Evolutionary conservation across 53 echinoderm and acorn worm genomes (phyloP).

Genomic region (Crossaster papposus): DNA sequence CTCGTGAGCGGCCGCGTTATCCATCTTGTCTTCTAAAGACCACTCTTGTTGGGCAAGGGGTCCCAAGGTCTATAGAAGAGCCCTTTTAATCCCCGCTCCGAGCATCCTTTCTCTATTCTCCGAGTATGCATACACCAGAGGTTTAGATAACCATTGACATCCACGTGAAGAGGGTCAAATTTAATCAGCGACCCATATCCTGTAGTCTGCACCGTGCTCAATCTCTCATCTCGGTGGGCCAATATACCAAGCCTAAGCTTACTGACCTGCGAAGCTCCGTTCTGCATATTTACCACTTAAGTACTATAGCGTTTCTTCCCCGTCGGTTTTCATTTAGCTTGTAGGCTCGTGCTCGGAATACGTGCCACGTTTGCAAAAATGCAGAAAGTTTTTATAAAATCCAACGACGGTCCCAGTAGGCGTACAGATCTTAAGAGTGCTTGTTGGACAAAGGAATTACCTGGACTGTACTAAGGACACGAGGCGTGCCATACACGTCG

Average conservation of each 20-base stretch:
- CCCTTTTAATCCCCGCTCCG: conserved; percentile 23
- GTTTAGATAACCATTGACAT: conserved; percentile 49
- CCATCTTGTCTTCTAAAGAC: neutral
- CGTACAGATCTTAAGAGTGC: neutral
- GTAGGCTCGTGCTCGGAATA: conserved; percentile 21
- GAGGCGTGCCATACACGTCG: neutral
- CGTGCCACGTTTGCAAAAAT: neutral
- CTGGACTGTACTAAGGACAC: neutral
- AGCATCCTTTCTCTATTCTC: too few relatives aligned
- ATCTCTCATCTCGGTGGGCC: neutral
- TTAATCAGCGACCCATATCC: neutral
- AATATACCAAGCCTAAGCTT: neutral
- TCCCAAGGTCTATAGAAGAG: neutral
- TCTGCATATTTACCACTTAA: conserved; percentile 18
- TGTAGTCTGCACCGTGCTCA: neutral
- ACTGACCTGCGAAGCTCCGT: conserved; percentile 17
- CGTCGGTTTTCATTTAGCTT: neutral
- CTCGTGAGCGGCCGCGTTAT: neutral
- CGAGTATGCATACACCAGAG: conserved; percentile 15
- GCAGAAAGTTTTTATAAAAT: neutral
- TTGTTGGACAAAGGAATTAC: conserved; percentile 15
- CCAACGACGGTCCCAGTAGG: neutral
- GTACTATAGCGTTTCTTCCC: neutral
- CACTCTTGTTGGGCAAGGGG: neutral
- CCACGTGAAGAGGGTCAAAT: neutral